Base-by-base conservation (phyloP, 2,797 vertebrate genomes). In the Scleropages formosus region DNA sequence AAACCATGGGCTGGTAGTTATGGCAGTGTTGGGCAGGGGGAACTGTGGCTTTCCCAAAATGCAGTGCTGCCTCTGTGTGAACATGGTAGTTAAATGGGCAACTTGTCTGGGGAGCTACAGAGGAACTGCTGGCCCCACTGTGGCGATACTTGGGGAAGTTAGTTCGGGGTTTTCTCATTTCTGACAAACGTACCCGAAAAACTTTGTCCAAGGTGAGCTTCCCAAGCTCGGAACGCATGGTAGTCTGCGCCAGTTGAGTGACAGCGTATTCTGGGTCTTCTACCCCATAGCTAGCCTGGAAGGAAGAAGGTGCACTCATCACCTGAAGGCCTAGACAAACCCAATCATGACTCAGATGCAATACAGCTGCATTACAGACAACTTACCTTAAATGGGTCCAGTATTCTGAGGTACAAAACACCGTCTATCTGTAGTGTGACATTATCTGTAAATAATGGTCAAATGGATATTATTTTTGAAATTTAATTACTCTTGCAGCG, bases 181-280 rank as follows among this genome's bases (percentile, higher is more conserved):
- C 6, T 2, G 2, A n/a, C n/a, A n/a, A 39, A 39, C 31, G 6
- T 92, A 98, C 97, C 93, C 95, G 89, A 83, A 99, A 99, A 18
- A 99, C 96, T 93, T 97, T 98, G 88, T 98, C 96, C 8, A 99
- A 89, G 0, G 96, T 94, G 26, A 99, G 94, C 84, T 99, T 99
- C 76, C 97, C 97, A 47, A 99, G 88, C 83, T 99, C 97, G 1
- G 97, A 98, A 70, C 97, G 93, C 97, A 99, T 99, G 72, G 96
- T 98, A 59, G 97, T 99, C 89, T 99, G 97, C 24, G 97, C 97
- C 76, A 99, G 83, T 85, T 99, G 97, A 0, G 97, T 99, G 78
- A 99, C 97, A 0, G 97, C 97, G 0, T 99, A 99, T 66, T 99
- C 96, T 0, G 97, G 97, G 80, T 99, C 96, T 82, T 99, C 97